Evolutionary conservation across 37 sponge, comb jelly and placozoan species (phyloP), one percentile per base, ranked within the genome.

Genomic region (Beroe forskalii): DNA sequence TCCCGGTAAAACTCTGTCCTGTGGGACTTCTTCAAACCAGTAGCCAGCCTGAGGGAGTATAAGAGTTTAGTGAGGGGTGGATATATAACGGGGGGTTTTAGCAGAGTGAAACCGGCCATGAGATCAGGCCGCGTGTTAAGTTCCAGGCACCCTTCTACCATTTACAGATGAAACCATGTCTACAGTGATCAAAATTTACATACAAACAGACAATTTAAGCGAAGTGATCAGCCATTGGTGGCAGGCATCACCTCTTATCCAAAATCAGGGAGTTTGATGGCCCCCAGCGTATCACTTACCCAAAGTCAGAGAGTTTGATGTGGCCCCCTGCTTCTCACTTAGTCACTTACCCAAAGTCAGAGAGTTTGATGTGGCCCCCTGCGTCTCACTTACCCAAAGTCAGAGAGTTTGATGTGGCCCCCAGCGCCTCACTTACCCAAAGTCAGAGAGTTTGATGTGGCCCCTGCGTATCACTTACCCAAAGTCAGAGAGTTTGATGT

Each of bases 301-400:
- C 98, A 91, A 97, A 97, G 76, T 97, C 98, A 80, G 96, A 94
- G 91, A 97, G 67, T 69, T 97, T 97, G 40, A 97, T 94, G 67
- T 96, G 96, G 32, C 99, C 96, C 40, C 91, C 92, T 24, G 94
- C 92, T 89, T 97, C 97, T 92, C n/a, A n/a, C n/a, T n/a, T n/a
- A n/a, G n/a, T n/a, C n/a, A n/a, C 12, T n/a, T 22, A 80, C 86
- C 98, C 98, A 91, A 97, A 97, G 76, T 97, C 98, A 80, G 96
- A 94, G 91, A 97, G 67, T 69, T 97, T 97, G 40, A 97, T 94
- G 67, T 96, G 96, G 32, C 99, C 96, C 40, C 91, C 92, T 24
- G 94, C 92, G 89, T 97, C 97, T 92, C 75, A 72, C 23, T 64
- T 24, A 72, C 75, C 97, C 97, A 91, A 97, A 97, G 72, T 97